Evolutionary conservation across 2,888 invertebrate genomes (phyloP).

Genomic region (Drosophila villosipedis): DNA sequence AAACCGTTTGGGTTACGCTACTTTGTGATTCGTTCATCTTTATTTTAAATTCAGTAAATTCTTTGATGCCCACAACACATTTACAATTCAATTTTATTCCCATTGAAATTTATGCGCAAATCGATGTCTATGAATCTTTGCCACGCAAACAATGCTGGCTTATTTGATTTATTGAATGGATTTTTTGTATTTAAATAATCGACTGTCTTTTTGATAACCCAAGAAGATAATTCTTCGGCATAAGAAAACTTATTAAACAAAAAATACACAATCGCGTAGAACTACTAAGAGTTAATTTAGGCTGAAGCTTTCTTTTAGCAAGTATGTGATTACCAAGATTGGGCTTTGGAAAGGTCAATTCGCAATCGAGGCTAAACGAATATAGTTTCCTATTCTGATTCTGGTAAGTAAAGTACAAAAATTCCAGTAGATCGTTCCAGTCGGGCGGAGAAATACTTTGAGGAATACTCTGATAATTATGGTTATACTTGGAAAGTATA

Average conservation of each 20-base stretch:
- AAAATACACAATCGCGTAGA: background rate
- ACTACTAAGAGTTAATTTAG: background rate
- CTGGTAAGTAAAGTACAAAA: background rate
- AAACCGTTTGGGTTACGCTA: background rate
- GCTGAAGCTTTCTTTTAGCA: background rate
- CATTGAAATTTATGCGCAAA: slow-evolving; percentile 50
- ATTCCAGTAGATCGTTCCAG: background rate
- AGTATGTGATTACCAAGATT: background rate
- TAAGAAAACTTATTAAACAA: background rate
- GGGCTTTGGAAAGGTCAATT: background rate
- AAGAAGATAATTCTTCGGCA: background rate
- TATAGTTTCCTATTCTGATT: background rate
- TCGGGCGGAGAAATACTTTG: background rate
- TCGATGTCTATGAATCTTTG: slow-evolving; percentile 33
- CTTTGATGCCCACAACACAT: slow-evolving; percentile 12
- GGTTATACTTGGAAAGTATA: no score
- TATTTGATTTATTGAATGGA: slow-evolving; percentile 6
- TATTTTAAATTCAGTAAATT: slow-evolving; percentile 45
- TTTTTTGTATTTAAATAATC: background rate
- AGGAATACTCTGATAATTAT: background rate
- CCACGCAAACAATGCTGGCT: slow-evolving; percentile 12
- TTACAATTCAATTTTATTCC: slow-evolving; percentile 52
- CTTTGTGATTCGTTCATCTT: background rate
- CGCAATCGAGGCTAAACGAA: background rate
- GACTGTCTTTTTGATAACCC: background rate